Percentiles rank a stretch among this genome's conserved stretches.
These are phyloP conservation scores for Trachymyrmex cornetzi DNA, from an alignment of 1,140 invertebrate species.

Conservation along the genomic window DNA sequence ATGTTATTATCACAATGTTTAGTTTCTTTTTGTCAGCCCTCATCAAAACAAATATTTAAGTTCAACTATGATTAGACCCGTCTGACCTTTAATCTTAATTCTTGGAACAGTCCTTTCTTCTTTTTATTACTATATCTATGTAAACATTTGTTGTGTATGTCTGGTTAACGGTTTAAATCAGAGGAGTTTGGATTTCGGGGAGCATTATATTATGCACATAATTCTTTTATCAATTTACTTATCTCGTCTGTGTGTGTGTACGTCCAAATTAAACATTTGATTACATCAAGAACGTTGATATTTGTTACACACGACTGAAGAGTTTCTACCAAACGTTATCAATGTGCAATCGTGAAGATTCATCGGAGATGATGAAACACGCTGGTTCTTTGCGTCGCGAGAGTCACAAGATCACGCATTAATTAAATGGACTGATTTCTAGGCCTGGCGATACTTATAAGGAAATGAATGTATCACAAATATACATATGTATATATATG, in stretches of 20 bases:
- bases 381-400: neutral
- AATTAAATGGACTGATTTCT: neutral
- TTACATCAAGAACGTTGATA: constrained; percentile 13
- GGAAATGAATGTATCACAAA: neutral
- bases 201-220: neutral
- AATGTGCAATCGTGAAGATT: constrained; percentile 10
- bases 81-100: neutral
- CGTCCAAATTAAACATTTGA: neutral
- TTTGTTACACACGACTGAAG: neutral
- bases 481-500: neutral
- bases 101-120: neutral
- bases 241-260: neutral
- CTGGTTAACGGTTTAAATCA: neutral
- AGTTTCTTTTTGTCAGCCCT: no score
- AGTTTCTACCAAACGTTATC: neutral
- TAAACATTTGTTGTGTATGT: neutral
- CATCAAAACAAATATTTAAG: neutral
- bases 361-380: constrained; percentile 34
- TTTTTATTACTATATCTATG: neutral
- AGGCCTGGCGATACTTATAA: neutral
- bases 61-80: neutral
- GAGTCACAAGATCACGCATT: neutral
- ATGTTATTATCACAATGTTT: neutral
- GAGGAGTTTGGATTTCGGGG: neutral
- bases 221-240: neutral